Evolutionary conservation across 2,797 vertebrate species (phyloP).

Genomic region (Myotis myotis): DNA sequence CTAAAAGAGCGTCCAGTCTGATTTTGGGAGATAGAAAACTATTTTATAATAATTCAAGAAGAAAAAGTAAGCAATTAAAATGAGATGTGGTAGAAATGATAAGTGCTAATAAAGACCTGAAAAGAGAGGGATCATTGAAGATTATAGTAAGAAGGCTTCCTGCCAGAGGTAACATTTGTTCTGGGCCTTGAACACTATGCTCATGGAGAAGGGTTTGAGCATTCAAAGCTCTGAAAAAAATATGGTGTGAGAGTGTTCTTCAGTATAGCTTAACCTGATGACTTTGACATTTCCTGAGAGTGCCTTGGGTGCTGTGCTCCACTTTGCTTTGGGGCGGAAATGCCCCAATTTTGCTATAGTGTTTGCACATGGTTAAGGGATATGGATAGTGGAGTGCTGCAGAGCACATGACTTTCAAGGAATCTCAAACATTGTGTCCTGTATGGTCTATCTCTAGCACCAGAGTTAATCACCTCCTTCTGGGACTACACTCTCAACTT

Average conservation of each 20-base stretch:
- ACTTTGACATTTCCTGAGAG: conserved; percentile 30
- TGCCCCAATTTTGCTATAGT: neutral
- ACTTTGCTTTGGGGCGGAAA: conserved; percentile 24
- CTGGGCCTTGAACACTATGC: neutral
- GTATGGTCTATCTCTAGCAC: neutral
- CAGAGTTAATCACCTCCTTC: neutral
- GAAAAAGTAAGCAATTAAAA: conserved; percentile 2
- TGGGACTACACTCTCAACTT: neutral
- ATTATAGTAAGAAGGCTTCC: neutral
- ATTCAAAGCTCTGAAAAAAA: neutral
- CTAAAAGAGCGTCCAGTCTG: neutral
- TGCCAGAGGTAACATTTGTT: neutral
- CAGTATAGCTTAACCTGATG: neutral
- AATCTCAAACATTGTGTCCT: conserved; percentile 18
- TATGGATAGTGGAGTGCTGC: neutral
- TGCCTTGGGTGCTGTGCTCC: neutral
- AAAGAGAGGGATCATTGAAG: neutral
- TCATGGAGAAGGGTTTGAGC: neutral
- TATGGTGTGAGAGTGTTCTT: neutral
- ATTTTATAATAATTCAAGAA: neutral
- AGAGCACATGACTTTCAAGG: neutral
- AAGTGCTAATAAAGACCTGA: neutral
- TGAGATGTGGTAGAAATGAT: neutral
- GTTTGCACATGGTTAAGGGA: neutral
- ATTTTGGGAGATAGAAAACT: neutral